Evolutionary conservation across 2,797 vertebrate species (phyloP), one percentile per base, ranked within the genome.

Genomic region (Monodelphis domestica): DNA sequence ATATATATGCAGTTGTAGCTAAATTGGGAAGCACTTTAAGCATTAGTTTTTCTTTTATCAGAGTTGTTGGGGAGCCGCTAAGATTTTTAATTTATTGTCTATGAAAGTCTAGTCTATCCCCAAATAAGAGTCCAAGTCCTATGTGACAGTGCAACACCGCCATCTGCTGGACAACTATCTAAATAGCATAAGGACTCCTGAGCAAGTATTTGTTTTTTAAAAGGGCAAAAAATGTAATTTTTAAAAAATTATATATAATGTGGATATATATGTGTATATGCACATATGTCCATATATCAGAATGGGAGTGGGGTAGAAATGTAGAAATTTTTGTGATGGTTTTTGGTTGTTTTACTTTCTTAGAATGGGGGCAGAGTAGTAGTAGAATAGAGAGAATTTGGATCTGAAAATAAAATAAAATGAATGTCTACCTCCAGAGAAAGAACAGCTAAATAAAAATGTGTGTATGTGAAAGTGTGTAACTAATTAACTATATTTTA

Each of bases 131-230:
- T 9, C 33, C 63, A 33, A 45, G 38, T 45, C n/a, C 21, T 78
- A 0, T 78, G 70, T 29, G 63, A 11, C 1, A 3, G 92, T 6
- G 12, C 51, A 1, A 87, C 88, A 59, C 95, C 95, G 97, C 95
- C 97, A 96, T 89, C 97, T 97, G 52, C 91, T 93, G 96, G 95
- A 51, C 15, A 0, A 24, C 90, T 29, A 4, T 4, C 11, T 14
- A 2, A 2, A 57, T 5, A 1, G 12, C 87, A 9, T 54, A 21
- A 6, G 5, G 11, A 30, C 2, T 1, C 38, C 33, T 5, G 0
- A 4, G 33, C 15, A n/a, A 1, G 24, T 1, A 1, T 52, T 21
- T 29, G 24, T 2, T 53, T 29, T 29, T 1, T 26, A 12, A 2
- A 54, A 26, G 12, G 29, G 29, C 55, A n/a, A 2, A 15, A 52